Conservation (phyloP, 2,113 vertebrate species). For the Nipponia nippon region DNA sequence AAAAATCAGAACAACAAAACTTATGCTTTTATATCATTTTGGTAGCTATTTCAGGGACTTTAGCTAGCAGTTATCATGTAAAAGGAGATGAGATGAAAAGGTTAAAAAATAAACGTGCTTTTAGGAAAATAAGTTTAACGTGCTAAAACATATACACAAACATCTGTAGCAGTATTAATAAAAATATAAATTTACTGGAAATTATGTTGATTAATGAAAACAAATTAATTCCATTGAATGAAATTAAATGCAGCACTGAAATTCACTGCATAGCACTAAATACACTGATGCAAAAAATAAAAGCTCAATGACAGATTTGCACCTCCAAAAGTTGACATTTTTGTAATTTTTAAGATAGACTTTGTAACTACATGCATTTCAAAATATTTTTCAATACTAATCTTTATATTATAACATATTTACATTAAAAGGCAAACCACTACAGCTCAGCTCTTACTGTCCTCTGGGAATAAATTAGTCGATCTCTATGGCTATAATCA, state of each 20-base stretch:
- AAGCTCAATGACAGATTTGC: not conserved
- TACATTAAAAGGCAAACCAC: constrained; percentile 72
- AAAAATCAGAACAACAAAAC: constrained; percentile 33
- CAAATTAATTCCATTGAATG: constrained; percentile 59
- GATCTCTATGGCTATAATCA: constrained; percentile 58
- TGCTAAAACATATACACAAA: constrained; percentile 25
- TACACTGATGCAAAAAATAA: constrained; percentile 18
- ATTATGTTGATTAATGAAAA: constrained; percentile 62
- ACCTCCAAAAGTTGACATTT: constrained; percentile 56
- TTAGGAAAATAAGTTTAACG: constrained; percentile 38
- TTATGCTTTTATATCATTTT: constrained; percentile 54
- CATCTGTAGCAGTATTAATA: constrained; percentile 32
- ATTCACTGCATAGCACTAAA: constrained; percentile 39
- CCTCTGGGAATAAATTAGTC: constrained; percentile 81
- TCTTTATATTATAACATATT: constrained; percentile 65
- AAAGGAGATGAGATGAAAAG: constrained; percentile 35
- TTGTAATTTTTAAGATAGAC: constrained; percentile 22
- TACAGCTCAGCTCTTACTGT: constrained; percentile 69
- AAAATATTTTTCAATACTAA: constrained; percentile 65
- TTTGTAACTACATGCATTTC: constrained; percentile 41
- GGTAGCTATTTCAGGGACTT: constrained; percentile 22
- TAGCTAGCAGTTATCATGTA: constrained; percentile 14
- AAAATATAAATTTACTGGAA: constrained; percentile 61
- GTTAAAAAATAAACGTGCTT: not conserved
- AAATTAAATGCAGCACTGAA: constrained; percentile 67